Percentiles rank a stretch among this genome's conserved stretches.
Conservation (phyloP, 2,888 invertebrate species). For the Spatulosminthurus flaviceps region DNA sequence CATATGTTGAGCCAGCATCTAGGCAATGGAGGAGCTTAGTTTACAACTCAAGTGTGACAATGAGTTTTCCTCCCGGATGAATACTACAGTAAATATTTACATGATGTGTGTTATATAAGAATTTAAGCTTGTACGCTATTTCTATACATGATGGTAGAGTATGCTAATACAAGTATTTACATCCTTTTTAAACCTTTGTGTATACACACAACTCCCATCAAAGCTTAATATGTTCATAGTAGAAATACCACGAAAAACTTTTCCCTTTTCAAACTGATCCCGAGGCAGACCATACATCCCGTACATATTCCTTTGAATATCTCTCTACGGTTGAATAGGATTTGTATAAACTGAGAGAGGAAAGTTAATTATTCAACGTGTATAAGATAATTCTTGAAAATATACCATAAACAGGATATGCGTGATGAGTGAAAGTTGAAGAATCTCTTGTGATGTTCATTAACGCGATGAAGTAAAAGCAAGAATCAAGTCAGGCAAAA, state of each 20-base stretch:
- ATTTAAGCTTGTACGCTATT: too few species aligned
- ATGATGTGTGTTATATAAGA: background rate
- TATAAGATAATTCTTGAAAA: conserved; percentile 14
- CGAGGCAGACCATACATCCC: too few species aligned
- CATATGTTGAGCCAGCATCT: background rate
- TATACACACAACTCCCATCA: too few species aligned
- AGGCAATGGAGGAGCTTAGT: too few species aligned
- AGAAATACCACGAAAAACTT: too few species aligned
- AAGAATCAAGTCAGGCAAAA: background rate
- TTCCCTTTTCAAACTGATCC: too few species aligned
- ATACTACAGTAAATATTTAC: background rate
- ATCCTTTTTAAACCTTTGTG: too few species aligned
- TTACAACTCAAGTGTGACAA: conserved; percentile 7
- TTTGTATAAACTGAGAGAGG: background rate
- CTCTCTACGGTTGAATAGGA: background rate
- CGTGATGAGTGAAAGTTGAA: conserved; percentile 6
- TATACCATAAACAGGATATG: background rate
- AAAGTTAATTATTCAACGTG: conserved; percentile 7
- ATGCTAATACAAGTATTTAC: too few species aligned
- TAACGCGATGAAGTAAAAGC: background rate
- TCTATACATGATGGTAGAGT: too few species aligned
- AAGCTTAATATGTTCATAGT: too few species aligned
- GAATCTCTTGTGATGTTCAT: conserved; percentile 4
- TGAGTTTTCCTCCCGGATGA: background rate
- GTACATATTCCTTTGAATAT: too few species aligned